A percentile compares a stretch with the other conserved stretches of the same genome.
Conservation (phyloP, 2,797 vertebrate species). For the Poeciliopsis presidionis region DNA sequence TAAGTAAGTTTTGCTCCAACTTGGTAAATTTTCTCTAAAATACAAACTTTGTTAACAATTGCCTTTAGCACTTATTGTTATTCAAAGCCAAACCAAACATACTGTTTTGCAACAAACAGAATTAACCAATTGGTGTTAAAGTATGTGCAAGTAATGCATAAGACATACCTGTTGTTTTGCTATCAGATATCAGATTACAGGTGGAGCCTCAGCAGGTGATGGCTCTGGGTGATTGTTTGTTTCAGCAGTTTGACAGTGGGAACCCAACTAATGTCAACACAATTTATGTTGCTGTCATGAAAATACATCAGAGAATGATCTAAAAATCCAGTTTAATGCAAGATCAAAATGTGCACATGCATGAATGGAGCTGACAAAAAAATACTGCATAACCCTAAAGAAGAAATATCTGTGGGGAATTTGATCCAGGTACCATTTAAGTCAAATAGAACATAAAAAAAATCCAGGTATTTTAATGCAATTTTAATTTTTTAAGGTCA, state of each 20-base stretch:
- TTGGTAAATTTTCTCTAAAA: too few species aligned
- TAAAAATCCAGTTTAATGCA: background rate
- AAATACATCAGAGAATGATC: slow-evolving; percentile 4
- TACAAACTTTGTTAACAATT: too few species aligned
- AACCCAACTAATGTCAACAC: background rate
- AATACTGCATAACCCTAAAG: background rate
- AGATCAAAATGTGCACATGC: background rate
- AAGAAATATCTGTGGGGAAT: background rate
- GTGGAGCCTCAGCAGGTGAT: slow-evolving; percentile 22
- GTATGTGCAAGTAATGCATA: background rate
- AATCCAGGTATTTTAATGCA: background rate
- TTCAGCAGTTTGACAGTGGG: slow-evolving; percentile 1
- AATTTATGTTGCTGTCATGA: slow-evolving; percentile 6
- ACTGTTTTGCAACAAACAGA: too few species aligned
- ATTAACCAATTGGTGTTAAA: too few species aligned
- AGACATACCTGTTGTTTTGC: too few species aligned
- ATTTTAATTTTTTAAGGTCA: background rate
- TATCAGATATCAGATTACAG: slow-evolving; percentile 7
- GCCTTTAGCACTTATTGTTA: too few species aligned
- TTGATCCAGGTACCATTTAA: background rate
- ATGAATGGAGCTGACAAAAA: background rate
- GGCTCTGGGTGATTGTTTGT: slow-evolving; percentile 11
- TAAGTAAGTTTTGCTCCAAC: too few species aligned
- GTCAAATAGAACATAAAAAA: background rate
- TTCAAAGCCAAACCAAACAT: too few species aligned